A percentile compares a stretch with the other conserved stretches of the same genome.
Evolutionary conservation across 2,888 invertebrate species (phyloP).

Genomic region (Malthinus flaveolus): DNA sequence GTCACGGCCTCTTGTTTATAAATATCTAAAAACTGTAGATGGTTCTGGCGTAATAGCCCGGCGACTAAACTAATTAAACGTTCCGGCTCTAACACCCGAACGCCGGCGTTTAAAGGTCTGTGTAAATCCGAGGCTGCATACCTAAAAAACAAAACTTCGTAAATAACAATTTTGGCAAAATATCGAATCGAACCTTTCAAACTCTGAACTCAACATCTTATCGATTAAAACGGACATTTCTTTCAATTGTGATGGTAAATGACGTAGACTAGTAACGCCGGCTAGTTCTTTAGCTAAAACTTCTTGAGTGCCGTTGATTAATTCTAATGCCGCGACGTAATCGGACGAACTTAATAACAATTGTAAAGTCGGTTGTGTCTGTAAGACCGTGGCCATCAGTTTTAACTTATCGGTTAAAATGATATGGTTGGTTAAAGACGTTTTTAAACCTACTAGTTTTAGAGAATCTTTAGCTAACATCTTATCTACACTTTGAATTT

Average conservation of each 20-base stretch:
- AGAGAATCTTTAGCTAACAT: conserved; percentile 80
- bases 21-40: conserved; percentile 84
- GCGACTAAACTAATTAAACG: conserved; percentile 68
- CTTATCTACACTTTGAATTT: conserved; percentile 77
- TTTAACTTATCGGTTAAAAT: conserved; percentile 76
- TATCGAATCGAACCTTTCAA: conserved; percentile 65
- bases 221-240: conserved; percentile 96
- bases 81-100: conserved; percentile 77
- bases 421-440: conserved; percentile 66
- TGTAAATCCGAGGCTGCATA: conserved; percentile 89
- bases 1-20: conserved; percentile 89
- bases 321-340: conserved; percentile 95
- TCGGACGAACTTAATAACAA: conserved; percentile 91
- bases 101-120: conserved; percentile 68
- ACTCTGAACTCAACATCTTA: conserved; percentile 95
- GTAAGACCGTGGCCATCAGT: conserved; percentile 92
- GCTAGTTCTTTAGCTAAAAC: conserved; percentile 87
- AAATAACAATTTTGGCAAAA: neutral
- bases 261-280: conserved; percentile 93
- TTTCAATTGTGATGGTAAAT: conserved; percentile 91
- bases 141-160: neutral
- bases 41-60: conserved; percentile 84
- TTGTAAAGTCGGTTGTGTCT: conserved; percentile 97
- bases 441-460: conserved; percentile 72
- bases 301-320: conserved; percentile 95